These are phyloP conservation scores for Sebastes kiyomatsui DNA, from an alignment of 2,797 vertebrate species.

Conservation along the genomic window DNA sequence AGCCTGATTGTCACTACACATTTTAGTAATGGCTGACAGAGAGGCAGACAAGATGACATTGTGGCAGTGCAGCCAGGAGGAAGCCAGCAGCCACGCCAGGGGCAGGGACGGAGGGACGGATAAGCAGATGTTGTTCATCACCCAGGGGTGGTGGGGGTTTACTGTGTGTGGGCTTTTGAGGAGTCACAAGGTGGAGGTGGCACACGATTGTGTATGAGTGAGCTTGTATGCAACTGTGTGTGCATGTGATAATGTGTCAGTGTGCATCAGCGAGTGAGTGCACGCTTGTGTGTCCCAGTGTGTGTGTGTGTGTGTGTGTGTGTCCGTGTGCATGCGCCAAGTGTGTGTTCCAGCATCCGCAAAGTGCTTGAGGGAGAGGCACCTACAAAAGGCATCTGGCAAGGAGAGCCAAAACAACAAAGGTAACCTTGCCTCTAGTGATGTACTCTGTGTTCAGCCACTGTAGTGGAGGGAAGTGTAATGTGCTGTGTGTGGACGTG, in stretches of 20 bases:
- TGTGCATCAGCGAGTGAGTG: conserved; percentile 18
- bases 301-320: conserved; percentile 2
- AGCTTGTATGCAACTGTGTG: conserved; percentile 16
- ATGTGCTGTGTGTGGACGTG: conserved; percentile 19
- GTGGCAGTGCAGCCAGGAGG: conserved; percentile 82
- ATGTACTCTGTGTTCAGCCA: conserved; percentile 55
- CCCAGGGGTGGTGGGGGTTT: conserved; percentile 80
- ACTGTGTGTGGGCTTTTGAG: conserved; percentile 59
- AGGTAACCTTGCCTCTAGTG: conserved; percentile 84
- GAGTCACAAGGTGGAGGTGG: conserved; percentile 43
- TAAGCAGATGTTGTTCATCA: conserved; percentile 86
- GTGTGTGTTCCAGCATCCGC: conserved; percentile 40
- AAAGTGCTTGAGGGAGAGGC: conserved; percentile 70
- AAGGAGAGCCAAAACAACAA: conserved; percentile 82
- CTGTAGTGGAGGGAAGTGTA: conserved; percentile 28
- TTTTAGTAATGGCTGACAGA: conserved; percentile 86
- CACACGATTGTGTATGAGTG: conserved; percentile 43
- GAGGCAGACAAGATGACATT: conserved; percentile 83
- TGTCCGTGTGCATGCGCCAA: not conserved
- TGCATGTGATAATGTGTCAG: conserved; percentile 34
- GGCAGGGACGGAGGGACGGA: conserved; percentile 80
- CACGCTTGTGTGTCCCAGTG: not conserved
- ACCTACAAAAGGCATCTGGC: conserved; percentile 79
- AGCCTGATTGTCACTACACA: conserved; percentile 84
- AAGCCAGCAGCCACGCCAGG: conserved; percentile 83